phyloP scores from a whole-genome alignment of 2,888 invertebrate genomes.

The Dynastes tityus region DNA sequence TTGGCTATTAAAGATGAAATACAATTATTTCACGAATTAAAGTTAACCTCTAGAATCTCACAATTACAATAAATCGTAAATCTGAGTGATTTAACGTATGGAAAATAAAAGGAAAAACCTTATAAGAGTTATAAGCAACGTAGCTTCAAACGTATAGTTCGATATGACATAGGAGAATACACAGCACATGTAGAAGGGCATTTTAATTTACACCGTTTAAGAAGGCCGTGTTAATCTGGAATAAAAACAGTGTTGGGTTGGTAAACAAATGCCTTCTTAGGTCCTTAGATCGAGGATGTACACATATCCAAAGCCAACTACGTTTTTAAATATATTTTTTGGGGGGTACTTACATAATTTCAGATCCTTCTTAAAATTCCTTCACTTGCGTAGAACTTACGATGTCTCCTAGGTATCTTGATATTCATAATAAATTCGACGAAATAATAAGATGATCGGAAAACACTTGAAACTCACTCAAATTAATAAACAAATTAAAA shows the following conservation, averaged over 20 bases:
- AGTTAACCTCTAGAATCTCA: too few species aligned
- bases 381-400: neutral
- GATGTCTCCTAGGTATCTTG: slow-evolving; percentile 6
- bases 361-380: slow-evolving; percentile 34
- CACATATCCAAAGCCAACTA: neutral
- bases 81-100: neutral
- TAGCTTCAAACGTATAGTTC: neutral
- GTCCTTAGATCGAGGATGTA: too few species aligned
- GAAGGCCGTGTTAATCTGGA: slow-evolving; percentile 46
- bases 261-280: slow-evolving; percentile 32
- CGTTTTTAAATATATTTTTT: neutral
- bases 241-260: slow-evolving; percentile 27
- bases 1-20: too few species aligned
- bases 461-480: neutral
- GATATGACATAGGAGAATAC: neutral
- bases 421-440: slow-evolving; percentile 18
- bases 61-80: too few species aligned
- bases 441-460: neutral
- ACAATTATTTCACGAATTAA: too few species aligned
- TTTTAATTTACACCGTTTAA: slow-evolving; percentile 66
- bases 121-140: neutral
- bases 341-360: slow-evolving; percentile 46
- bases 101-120: neutral
- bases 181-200: slow-evolving; percentile 61
- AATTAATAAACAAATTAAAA: neutral